Conservation (phyloP, 2,888 invertebrate genomes). For the Lepidocyrtoides sp. region DNA sequence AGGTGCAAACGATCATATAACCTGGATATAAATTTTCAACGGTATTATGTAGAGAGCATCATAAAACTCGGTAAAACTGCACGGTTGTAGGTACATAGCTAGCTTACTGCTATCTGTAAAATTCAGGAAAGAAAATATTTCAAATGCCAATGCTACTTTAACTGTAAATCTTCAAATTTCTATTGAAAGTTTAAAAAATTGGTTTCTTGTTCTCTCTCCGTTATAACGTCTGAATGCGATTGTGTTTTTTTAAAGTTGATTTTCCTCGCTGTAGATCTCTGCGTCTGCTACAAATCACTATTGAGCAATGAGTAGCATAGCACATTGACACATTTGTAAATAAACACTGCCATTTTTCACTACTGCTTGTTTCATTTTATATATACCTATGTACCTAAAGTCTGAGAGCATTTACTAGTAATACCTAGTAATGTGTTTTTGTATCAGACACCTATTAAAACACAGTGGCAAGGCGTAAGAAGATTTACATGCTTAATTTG, state of each 20-base stretch:
- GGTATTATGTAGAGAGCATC: too few species aligned
- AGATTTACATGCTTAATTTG: not conserved
- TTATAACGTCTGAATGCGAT: not conserved
- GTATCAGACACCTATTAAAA: not conserved
- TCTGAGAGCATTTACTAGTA: too few species aligned
- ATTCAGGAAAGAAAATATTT: not conserved
- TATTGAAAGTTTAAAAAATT: not conserved
- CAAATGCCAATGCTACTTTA: not conserved
- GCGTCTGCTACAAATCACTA: conserved; percentile 27
- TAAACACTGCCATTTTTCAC: not conserved
- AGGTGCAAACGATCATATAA: too few species aligned
- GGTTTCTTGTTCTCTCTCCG: not conserved
- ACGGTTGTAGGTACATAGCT: too few species aligned
- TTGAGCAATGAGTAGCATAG: not conserved
- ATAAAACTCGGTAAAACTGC: too few species aligned
- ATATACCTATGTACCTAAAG: not conserved
- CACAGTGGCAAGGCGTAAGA: not conserved
- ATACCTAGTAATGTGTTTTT: conserved; percentile 2
- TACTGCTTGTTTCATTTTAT: not conserved
- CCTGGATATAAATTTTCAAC: too few species aligned
- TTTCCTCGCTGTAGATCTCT: not conserved
- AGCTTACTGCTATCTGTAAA: not conserved
- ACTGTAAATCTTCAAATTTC: not conserved
- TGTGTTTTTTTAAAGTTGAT: not conserved
- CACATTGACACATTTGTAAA: conserved; percentile 42